Conservation (phyloP, 1,140 invertebrate species). For the Bombus waltoni region DNA sequence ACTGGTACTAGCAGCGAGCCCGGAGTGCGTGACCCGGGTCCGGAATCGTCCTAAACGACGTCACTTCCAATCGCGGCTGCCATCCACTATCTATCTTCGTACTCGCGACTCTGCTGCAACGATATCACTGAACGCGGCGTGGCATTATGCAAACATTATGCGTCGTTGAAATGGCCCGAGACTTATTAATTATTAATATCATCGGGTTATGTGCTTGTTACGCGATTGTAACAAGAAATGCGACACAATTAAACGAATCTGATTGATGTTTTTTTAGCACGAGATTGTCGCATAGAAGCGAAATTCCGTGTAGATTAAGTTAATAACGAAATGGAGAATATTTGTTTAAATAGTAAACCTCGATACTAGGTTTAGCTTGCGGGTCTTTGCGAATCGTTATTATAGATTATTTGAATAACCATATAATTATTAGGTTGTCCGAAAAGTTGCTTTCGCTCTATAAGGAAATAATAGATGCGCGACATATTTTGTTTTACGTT, state of each 20-base stretch:
- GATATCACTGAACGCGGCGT: neutral
- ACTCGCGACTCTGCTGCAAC: too few species aligned
- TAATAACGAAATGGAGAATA: too few species aligned
- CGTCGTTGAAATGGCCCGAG: neutral
- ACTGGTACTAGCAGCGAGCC: conserved; percentile 44
- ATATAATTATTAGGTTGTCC: too few species aligned
- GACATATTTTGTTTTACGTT: too few species aligned
- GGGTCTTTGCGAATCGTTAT: too few species aligned
- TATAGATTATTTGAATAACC: too few species aligned
- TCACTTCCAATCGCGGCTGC: conserved; percentile 43
- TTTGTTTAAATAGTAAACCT: too few species aligned
- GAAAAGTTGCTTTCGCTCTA: too few species aligned
- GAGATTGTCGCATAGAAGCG: too few species aligned
- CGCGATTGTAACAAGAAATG: conserved; percentile 26
- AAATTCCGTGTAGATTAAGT: too few species aligned
- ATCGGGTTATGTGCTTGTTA: neutral
- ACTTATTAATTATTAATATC: conserved; percentile 35
- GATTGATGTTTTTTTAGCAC: neutral
- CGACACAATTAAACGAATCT: conserved; percentile 50
- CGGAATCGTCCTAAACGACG: conserved; percentile 60
- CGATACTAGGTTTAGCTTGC: too few species aligned
- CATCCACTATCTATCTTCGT: conserved; percentile 47
- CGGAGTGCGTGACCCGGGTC: conserved; percentile 52
- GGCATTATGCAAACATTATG: conserved; percentile 35
- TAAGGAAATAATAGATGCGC: too few species aligned